Evolutionary conservation across 1,140 invertebrate species (phyloP).

Genomic region (Drosophila sucinea): DNA sequence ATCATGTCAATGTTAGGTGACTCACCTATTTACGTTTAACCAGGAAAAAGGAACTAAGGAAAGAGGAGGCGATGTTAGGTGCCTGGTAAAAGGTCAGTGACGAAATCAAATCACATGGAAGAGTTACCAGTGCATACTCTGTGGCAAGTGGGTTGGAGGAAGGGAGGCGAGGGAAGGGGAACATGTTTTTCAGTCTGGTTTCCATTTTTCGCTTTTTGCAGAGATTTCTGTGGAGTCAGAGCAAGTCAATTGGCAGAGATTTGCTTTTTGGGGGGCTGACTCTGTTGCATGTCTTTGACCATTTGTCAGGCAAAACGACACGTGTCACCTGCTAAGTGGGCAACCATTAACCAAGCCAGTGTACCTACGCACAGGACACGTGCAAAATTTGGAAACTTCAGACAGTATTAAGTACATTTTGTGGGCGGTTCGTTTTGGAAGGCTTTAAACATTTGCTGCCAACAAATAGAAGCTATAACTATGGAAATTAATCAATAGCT

Average conservation of each 20-base stretch:
- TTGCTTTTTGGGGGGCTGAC: constrained; percentile 7
- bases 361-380: not conserved
- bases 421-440: not conserved
- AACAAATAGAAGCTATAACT: not conserved
- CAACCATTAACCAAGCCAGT: not conserved
- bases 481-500: not conserved
- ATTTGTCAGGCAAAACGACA: constrained; percentile 8
- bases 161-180: not conserved
- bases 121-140: not conserved
- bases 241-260: constrained; percentile 16
- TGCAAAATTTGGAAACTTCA: not conserved
- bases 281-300: constrained; percentile 12
- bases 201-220: not conserved
- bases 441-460: not conserved
- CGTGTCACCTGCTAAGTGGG: constrained; percentile 5
- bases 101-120: constrained; percentile 37
- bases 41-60: constrained; percentile 1
- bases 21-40: constrained; percentile 1
- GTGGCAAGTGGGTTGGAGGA: not conserved
- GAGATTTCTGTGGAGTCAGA: not conserved
- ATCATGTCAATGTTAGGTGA: constrained; percentile 49
- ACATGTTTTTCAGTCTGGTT: not conserved
- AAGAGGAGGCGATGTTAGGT: constrained; percentile 8
- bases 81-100: not conserved
- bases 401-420: not conserved